A percentile compares a stretch with the other conserved stretches of the same genome.
Evolutionary conservation across 1,140 invertebrate species (phyloP).

Genomic region (Rhysida immarginata): DNA sequence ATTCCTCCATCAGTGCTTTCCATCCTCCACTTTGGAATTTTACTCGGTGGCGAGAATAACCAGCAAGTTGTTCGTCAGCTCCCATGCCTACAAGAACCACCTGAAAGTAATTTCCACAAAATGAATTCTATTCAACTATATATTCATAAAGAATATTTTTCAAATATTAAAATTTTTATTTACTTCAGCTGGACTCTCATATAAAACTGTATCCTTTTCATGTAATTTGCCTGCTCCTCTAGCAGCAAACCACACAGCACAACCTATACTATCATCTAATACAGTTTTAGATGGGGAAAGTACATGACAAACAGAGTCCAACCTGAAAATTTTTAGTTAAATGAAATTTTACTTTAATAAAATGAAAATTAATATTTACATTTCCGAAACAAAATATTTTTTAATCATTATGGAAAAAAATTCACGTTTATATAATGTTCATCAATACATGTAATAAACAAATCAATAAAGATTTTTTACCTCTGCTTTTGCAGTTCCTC

Average conservation of each 20-base stretch:
- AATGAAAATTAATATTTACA: neutral
- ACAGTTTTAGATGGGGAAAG: slow-evolving; percentile 69
- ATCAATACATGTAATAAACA: no score
- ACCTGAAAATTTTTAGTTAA: no score
- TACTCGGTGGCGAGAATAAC: slow-evolving; percentile 75
- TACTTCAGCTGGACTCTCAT: slow-evolving; percentile 49
- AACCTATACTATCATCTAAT: slow-evolving; percentile 85
- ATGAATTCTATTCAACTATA: no score
- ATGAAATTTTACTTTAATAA: no score
- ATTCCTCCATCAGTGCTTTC: slow-evolving; percentile 46
- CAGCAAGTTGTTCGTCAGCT: slow-evolving; percentile 91
- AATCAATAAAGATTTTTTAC: slow-evolving; percentile 19
- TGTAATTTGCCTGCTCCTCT: slow-evolving; percentile 40
- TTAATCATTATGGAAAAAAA: neutral
- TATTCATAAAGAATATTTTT: no score
- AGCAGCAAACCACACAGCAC: slow-evolving; percentile 91
- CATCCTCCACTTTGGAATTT: slow-evolving; percentile 48
- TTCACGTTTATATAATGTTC: slow-evolving; percentile 4
- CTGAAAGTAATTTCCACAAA: slow-evolving; percentile 27
- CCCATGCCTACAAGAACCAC: slow-evolving; percentile 82
- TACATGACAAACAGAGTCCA: slow-evolving; percentile 52
- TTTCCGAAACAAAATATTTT: neutral
- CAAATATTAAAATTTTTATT: no score
- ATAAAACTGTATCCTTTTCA: slow-evolving; percentile 24
- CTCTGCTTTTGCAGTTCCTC: slow-evolving; percentile 42